Evolutionary conservation across 2,888 invertebrate genomes (phyloP).

Genomic region (Proisotoma minuta): DNA sequence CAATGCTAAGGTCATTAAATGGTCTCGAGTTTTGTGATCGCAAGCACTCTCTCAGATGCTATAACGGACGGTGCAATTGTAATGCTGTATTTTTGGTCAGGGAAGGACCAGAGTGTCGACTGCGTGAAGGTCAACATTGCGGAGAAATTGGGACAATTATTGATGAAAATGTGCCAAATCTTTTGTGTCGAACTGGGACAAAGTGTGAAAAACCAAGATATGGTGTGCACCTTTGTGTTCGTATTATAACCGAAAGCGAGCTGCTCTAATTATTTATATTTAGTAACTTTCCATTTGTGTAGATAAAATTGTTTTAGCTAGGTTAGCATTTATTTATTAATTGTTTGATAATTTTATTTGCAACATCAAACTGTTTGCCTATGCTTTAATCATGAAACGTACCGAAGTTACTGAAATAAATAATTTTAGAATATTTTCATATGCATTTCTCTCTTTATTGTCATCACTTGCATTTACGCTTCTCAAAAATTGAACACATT

Average conservation of each 20-base stretch:
- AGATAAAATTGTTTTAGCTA: too few species aligned
- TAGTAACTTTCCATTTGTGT: too few species aligned
- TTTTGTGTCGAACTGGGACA: slow-evolving; percentile 11
- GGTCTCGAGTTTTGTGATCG: slow-evolving; percentile 17
- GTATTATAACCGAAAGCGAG: neutral
- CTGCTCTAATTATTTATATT: neutral
- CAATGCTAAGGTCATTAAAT: neutral
- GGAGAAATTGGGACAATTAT: neutral
- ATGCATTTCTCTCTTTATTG: too few species aligned
- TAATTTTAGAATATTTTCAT: too few species aligned
- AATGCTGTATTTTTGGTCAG: slow-evolving; percentile 5
- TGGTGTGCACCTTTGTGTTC: slow-evolving; percentile 8
- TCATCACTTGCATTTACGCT: too few species aligned
- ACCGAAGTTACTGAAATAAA: too few species aligned
- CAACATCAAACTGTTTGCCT: too few species aligned
- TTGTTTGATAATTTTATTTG: too few species aligned
- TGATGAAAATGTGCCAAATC: neutral
- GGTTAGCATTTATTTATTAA: too few species aligned
- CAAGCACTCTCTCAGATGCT: slow-evolving; percentile 8
- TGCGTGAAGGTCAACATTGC: slow-evolving; percentile 15
- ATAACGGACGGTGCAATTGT: slow-evolving; percentile 13
- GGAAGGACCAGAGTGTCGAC: slow-evolving; percentile 15
- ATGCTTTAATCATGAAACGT: too few species aligned
- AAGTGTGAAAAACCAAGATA: slow-evolving; percentile 11
- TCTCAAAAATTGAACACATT: too few species aligned